A percentile compares a stretch with the other conserved stretches of the same genome.
phyloP scores from a whole-genome alignment of 2,888 invertebrate species.

The Acleris sparsana region DNA sequence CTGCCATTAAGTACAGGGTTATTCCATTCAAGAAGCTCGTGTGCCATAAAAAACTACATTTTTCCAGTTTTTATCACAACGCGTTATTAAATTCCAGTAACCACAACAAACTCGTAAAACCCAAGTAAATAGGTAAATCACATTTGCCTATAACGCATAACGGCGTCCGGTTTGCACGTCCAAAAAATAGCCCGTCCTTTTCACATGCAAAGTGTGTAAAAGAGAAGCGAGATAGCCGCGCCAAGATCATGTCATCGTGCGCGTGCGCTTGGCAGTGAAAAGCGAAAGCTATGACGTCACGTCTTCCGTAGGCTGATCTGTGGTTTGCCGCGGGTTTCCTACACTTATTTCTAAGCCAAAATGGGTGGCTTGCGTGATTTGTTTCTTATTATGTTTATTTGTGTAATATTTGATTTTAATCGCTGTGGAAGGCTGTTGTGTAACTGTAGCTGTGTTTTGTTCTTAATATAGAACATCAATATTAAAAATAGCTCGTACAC shows the following conservation, averaged over 20 bases:
- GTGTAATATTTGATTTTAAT: background rate
- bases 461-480: no score
- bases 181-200: background rate
- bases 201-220: background rate
- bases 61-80: no score
- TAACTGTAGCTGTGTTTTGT: no score
- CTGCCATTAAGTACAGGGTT: no score
- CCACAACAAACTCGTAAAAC: background rate
- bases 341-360: constrained; percentile 14
- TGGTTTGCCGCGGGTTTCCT: constrained; percentile 23
- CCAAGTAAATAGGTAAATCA: background rate
- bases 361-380: constrained; percentile 12
- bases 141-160: background rate
- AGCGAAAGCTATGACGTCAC: constrained; percentile 71
- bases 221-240: constrained; percentile 2
- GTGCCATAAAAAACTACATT: no score
- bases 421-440: no score
- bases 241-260: constrained; percentile 36
- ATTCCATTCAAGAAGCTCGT: no score
- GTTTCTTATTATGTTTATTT: constrained; percentile 1
- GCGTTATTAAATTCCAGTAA: background rate
- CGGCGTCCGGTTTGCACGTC: background rate
- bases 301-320: constrained; percentile 38
- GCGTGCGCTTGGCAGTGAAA: constrained; percentile 77
- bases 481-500: no score